Evolutionary conservation across 2,113 vertebrate genomes (phyloP).

Genomic region (Sminthopsis crassicaudata): DNA sequence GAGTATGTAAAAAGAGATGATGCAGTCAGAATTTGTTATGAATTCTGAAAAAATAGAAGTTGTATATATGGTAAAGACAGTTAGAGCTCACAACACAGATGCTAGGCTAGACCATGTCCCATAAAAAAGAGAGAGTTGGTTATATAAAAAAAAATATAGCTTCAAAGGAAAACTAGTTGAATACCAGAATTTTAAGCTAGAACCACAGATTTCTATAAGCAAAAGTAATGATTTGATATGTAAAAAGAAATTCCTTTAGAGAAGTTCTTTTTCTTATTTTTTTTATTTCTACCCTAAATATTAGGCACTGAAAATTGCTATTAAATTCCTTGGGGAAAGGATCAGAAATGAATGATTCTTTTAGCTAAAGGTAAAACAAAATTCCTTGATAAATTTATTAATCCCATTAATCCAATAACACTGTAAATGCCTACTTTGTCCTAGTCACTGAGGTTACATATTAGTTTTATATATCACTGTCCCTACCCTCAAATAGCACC

Average conservation of each 20-base stretch:
- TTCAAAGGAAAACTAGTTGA: background rate
- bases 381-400: background rate
- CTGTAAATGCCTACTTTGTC: background rate
- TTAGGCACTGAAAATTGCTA: background rate
- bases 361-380: background rate
- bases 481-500: background rate
- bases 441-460: background rate
- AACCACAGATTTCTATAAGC: background rate
- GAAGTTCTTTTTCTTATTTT: background rate
- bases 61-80: background rate
- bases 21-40: background rate
- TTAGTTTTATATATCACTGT: background rate
- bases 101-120: background rate
- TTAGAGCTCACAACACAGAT: background rate
- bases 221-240: background rate
- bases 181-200: background rate
- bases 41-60: background rate
- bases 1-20: background rate
- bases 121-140: background rate
- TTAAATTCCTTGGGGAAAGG: background rate
- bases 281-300: background rate
- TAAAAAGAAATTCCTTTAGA: background rate
- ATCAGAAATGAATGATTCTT: background rate
- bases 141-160: background rate
- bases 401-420: background rate